Evolutionary conservation across 2,113 vertebrate genomes (phyloP).

Genomic region (Notothenia coriiceps): DNA sequence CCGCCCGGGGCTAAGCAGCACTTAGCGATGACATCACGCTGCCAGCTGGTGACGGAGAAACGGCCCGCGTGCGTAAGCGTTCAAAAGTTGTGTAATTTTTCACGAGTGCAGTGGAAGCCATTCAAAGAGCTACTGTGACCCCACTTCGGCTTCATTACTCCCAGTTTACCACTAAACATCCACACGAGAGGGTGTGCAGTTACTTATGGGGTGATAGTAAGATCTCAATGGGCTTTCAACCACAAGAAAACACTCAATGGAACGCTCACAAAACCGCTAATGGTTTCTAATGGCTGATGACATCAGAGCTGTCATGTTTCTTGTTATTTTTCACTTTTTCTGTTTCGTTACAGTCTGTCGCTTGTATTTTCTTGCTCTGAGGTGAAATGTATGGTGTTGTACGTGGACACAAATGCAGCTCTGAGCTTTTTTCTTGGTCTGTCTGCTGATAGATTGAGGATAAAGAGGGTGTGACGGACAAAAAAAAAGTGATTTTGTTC

Average conservation of each 20-base stretch:
- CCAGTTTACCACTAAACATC: constrained; percentile 60
- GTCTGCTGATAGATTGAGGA: constrained; percentile 39
- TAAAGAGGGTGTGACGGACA: constrained; percentile 18
- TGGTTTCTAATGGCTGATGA: constrained; percentile 65
- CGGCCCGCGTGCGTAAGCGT: constrained; percentile 15
- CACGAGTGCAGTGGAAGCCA: constrained; percentile 5
- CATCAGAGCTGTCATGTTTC: constrained; percentile 70
- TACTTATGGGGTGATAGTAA: constrained; percentile 72
- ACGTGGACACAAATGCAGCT: constrained; percentile 9
- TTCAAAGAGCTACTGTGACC: constrained; percentile 59
- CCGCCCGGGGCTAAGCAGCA: constrained; percentile 56
- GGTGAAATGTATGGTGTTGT: constrained; percentile 6
- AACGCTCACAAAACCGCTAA: constrained; percentile 74
- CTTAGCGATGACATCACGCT: constrained; percentile 47
- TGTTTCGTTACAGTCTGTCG: constrained; percentile 22
- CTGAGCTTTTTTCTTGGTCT: constrained; percentile 13
- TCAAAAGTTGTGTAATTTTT: neutral
- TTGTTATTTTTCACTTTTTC: constrained; percentile 64
- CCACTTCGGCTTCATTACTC: constrained; percentile 53
- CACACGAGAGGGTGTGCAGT: constrained; percentile 55
- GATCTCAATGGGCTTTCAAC: constrained; percentile 66
- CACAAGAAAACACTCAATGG: constrained; percentile 57
- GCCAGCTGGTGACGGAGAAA: constrained; percentile 46
- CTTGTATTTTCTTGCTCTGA: constrained; percentile 22
- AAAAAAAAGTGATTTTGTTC: constrained; percentile 12